phyloP scores from a whole-genome alignment of 2,797 vertebrate genomes.

The Characodon lateralis region DNA sequence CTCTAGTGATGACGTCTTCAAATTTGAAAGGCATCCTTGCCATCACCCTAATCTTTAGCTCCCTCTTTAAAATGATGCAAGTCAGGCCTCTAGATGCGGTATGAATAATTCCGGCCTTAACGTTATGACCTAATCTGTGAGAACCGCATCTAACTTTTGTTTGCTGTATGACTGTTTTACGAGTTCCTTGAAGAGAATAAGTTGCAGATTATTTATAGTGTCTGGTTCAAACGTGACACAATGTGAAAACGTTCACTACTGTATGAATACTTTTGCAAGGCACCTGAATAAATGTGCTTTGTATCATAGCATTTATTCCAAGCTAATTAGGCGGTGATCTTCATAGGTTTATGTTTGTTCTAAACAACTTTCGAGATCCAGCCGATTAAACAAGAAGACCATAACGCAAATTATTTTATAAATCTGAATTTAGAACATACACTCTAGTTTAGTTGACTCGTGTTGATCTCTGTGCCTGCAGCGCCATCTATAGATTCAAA shows the following conservation, averaged over 20 bases:
- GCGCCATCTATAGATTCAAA: constrained; percentile 50
- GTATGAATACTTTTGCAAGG: neutral
- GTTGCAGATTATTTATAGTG: neutral
- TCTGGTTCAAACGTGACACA: neutral
- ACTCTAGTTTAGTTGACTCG: neutral
- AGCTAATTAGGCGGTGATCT: neutral
- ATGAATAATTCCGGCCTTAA: neutral
- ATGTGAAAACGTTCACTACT: neutral
- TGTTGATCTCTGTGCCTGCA: constrained; percentile 16
- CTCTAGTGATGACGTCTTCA: too few relatives aligned
- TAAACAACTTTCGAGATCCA: neutral
- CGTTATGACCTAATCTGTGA: too few relatives aligned
- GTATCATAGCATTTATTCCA: neutral
- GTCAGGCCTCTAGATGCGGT: neutral
- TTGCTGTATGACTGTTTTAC: neutral
- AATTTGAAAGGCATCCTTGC: too few relatives aligned
- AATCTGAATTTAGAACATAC: neutral
- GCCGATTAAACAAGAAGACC: neutral
- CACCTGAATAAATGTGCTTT: too few relatives aligned
- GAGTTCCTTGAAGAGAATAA: neutral
- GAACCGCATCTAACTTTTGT: too few relatives aligned
- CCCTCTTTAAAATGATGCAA: neutral
- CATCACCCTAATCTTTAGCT: too few relatives aligned
- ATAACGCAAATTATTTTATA: neutral
- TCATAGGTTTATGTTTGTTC: neutral